Conservation (phyloP, 2,113 vertebrate species). For the Speoplatyrhinus poulsoni region DNA sequence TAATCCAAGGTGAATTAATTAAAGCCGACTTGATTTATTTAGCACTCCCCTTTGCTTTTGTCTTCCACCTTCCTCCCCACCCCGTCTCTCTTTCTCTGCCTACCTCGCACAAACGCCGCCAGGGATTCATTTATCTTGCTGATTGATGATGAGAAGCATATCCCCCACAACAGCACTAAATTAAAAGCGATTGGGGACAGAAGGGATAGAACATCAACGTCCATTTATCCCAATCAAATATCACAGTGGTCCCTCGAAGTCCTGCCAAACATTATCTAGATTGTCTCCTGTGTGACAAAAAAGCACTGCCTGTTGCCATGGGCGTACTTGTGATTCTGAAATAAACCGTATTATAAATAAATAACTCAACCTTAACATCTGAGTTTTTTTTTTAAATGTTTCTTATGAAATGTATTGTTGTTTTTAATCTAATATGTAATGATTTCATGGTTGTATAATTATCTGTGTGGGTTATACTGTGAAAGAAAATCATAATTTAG, state of each 20-base stretch:
- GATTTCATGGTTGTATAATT: too few relatives aligned
- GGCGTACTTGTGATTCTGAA: too few relatives aligned
- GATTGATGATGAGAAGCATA: constrained; percentile 78
- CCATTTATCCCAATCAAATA: constrained; percentile 74
- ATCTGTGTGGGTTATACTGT: too few relatives aligned
- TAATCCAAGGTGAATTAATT: constrained; percentile 74
- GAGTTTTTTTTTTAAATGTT: too few relatives aligned
- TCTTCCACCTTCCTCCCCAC: constrained; percentile 18
- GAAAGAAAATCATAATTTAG: too few relatives aligned
- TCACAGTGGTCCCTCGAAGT: constrained; percentile 36
- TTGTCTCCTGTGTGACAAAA: too few relatives aligned
- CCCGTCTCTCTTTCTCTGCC: constrained; percentile 2
- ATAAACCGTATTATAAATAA: too few relatives aligned
- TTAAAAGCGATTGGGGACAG: constrained; percentile 73
- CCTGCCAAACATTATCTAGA: too few relatives aligned
- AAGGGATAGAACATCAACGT: constrained; percentile 70
- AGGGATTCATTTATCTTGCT: constrained; percentile 75
- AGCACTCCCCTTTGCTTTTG: constrained; percentile 45
- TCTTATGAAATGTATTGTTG: too few relatives aligned
- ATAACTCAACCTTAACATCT: too few relatives aligned
- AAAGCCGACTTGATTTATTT: constrained; percentile 68
- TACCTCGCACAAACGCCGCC: constrained; percentile 38
- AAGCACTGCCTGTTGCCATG: too few relatives aligned
- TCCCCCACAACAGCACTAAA: constrained; percentile 75
- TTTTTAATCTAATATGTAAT: too few relatives aligned